Conservation (phyloP, 2,113 vertebrate species). For the Condylura cristata region DNA sequence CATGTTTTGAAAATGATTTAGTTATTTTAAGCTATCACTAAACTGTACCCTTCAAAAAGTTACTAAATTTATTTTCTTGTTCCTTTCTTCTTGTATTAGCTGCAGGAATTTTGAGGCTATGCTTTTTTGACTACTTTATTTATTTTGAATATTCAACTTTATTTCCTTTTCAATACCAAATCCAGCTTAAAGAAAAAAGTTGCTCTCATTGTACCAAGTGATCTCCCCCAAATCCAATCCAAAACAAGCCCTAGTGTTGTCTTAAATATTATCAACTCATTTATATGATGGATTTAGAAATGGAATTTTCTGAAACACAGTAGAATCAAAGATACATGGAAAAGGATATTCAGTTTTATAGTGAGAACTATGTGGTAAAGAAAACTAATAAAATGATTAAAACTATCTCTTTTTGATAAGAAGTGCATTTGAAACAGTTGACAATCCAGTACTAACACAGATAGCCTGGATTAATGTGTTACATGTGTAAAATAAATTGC, state of each 20-base stretch:
- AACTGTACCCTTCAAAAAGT: conserved; percentile 39
- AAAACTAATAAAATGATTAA: background rate
- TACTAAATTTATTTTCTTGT: conserved; percentile 51
- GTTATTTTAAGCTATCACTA: conserved; percentile 51
- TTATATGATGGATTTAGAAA: background rate
- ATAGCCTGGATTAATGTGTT: background rate
- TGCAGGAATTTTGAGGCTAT: background rate
- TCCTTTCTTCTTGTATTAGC: background rate
- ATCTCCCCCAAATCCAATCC: background rate
- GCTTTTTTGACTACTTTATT: background rate
- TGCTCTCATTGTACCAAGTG: background rate
- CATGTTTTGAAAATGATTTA: conserved; percentile 63
- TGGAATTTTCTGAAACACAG: background rate
- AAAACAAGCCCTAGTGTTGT: background rate
- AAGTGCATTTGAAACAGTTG: background rate
- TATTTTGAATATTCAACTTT: background rate
- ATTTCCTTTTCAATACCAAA: background rate
- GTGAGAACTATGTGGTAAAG: background rate
- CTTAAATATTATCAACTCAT: background rate
- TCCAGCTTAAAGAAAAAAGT: background rate
- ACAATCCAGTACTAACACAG: background rate
- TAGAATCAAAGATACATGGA: background rate
- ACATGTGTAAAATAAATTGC: background rate
- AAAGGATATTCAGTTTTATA: background rate
- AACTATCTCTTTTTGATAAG: background rate